phyloP scores from a whole-genome alignment of 2,797 vertebrate genomes.

The Notoglanidium macrostoma region DNA sequence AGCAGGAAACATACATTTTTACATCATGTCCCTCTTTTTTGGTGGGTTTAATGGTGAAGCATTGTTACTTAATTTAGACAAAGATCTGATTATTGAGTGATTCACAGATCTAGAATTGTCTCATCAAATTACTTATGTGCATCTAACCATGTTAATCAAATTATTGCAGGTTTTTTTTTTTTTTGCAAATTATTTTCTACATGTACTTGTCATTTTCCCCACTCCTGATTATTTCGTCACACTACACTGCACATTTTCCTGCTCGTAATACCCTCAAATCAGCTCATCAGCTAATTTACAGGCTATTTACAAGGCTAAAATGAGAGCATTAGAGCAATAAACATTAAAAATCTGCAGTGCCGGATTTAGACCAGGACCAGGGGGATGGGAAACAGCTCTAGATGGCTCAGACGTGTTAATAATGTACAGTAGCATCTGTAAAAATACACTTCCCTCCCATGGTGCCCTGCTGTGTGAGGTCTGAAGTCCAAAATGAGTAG shows the following conservation, averaged over 20 bases:
- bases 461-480: slow-evolving; percentile 12
- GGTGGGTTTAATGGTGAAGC: neutral
- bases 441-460: neutral
- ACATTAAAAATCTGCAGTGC: slow-evolving; percentile 3
- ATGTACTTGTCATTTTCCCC: slow-evolving; percentile 3
- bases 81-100: neutral
- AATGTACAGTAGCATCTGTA: slow-evolving; percentile 21
- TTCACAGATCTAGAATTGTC: neutral
- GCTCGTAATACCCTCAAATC: neutral
- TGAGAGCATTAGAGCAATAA: neutral
- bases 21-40: neutral
- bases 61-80: neutral
- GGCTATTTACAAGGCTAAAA: slow-evolving; percentile 12
- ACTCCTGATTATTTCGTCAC: neutral
- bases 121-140: slow-evolving; percentile 7
- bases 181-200: slow-evolving; percentile 13
- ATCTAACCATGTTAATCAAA: slow-evolving; percentile 5
- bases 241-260: slow-evolving; percentile 4
- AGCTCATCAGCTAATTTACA: slow-evolving; percentile 14
- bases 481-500: slow-evolving; percentile 29
- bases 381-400: slow-evolving; percentile 16
- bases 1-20: neutral
- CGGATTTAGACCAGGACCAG: neutral
- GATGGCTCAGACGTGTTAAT: slow-evolving; percentile 15
- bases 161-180: neutral